Evolutionary conservation across 2,888 invertebrate species (phyloP).

Genomic region (Diachrysia chrysitis): DNA sequence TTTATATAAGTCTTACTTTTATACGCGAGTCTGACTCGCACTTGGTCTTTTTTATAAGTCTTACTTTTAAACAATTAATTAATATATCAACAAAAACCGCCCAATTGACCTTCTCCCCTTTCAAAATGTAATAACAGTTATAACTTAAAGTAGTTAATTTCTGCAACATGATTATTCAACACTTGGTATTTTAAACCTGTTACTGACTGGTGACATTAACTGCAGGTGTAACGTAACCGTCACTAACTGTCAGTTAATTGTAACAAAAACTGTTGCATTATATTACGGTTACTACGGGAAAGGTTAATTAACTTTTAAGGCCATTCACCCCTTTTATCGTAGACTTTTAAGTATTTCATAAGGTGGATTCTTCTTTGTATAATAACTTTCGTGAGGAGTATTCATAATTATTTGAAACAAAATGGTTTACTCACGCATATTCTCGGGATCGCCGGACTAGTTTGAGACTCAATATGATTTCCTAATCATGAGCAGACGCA

Average conservation of each 20-base stretch:
- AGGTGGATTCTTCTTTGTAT: too few relatives aligned
- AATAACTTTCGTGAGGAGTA: too few relatives aligned
- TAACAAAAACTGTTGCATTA: constrained; percentile 26
- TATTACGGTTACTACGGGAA: constrained; percentile 14
- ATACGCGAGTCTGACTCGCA: too few relatives aligned
- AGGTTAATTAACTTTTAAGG: constrained; percentile 12
- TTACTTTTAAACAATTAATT: too few relatives aligned
- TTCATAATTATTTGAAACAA: too few relatives aligned
- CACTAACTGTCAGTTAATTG: constrained; percentile 17
- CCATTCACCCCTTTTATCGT: not conserved
- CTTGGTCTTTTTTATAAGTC: too few relatives aligned
- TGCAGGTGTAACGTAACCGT: constrained; percentile 48
- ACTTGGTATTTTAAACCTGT: constrained; percentile 50
- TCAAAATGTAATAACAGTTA: not conserved
- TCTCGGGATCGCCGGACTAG: too few relatives aligned
- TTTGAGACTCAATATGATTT: too few relatives aligned
- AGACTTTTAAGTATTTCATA: too few relatives aligned
- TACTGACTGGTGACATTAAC: constrained; percentile 43
- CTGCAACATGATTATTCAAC: constrained; percentile 27
- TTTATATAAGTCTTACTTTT: too few relatives aligned
- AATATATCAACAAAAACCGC: not conserved
- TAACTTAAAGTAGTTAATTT: not conserved
- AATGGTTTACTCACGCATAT: too few relatives aligned
- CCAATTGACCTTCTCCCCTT: not conserved
- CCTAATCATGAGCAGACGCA: too few relatives aligned